Evolutionary conservation across 2,113 vertebrate genomes (phyloP), one percentile per base, ranked within the genome.

Genomic region (Pygoscelis adeliae): DNA sequence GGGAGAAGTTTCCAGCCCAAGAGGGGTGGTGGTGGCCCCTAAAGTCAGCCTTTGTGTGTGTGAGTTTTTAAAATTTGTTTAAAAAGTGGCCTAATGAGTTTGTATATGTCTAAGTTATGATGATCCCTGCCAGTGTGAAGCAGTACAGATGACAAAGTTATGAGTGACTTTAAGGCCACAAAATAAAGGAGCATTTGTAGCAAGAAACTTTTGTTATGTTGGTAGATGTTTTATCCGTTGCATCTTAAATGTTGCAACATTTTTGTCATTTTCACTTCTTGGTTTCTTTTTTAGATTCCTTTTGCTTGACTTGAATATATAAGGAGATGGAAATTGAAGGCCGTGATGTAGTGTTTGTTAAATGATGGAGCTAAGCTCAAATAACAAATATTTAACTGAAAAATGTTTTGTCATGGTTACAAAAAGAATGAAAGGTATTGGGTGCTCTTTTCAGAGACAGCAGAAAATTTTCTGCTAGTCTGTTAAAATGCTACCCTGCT

Each of bases 51-150:
- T 16, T 36, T 52, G 36, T 9, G 22, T 12, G 50, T 2, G 9
- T 6, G 9, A 8, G 46, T 1, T 58, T 36, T 40, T 1, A 23
- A n/a, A 47, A 25, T 25, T 16, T 34, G 3, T 40, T 47, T n/a
- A 2, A 15, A 18, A 10, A 5, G 32, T 13, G 62, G 6, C 53
- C 67, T 11, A 26, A 78, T 69, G 8, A 6, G 8, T 34, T 29
- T 23, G 30, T 30, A 5, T 0, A 0, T 29, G 56, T 15, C 42
- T 72, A 5, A 32, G 42, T 12, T 3, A 1, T 3, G 23, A 19
- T 23, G 59, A 7, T 40, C 44, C 36, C 55, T 62, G 88, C 19
- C 19, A 13, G 38, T 8, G 16, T 2, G 63, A 38, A n/a, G 52
- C 50, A 12, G 69, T 27, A 9, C n/a, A 36, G 36, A 13, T 19